Evolutionary conservation across 2,113 vertebrate genomes (phyloP).

Genomic region (Scomber colias): DNA sequence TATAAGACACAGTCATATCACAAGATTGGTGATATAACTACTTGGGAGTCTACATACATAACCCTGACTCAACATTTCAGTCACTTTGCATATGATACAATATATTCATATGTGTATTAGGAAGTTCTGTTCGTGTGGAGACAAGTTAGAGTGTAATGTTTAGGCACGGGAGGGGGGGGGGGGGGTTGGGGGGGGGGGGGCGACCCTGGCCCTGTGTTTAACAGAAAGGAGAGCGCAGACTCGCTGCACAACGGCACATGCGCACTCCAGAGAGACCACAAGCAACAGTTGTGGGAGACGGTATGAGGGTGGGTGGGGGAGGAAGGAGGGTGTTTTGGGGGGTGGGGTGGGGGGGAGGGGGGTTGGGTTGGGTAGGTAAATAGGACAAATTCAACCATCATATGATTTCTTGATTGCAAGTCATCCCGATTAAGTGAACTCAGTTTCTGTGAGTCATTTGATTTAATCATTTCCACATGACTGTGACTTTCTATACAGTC

Average conservation of each 20-base stretch:
- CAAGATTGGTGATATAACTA: neutral
- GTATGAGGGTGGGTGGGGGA: conserved; percentile 14
- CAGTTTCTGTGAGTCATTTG: fast-evolving
- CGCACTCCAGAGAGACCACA: conserved; percentile 58
- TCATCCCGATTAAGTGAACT: neutral
- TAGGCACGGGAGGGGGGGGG: conserved; percentile 3
- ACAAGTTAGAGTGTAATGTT: conserved; percentile 35
- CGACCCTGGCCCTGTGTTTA: conserved; percentile 17
- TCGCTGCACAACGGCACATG: conserved; percentile 64
- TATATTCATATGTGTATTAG: neutral
- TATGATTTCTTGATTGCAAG: conserved; percentile 21
- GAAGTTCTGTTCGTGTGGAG: conserved; percentile 17
- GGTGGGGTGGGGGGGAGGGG: neutral
- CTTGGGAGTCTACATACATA: neutral
- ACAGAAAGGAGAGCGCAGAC: conserved; percentile 25
- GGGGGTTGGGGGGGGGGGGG: neutral
- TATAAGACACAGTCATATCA: no score
- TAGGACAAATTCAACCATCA: conserved; percentile 32
- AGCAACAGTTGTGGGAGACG: conserved; percentile 53
- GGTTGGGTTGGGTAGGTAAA: neutral
- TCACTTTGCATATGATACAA: neutral
- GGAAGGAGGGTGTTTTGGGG: neutral
- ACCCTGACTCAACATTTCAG: neutral
- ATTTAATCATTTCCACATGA: neutral
- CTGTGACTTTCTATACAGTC: neutral